A percentile compares a stretch with the other conserved stretches of the same genome.
These are phyloP conservation scores for Aricia agestis DNA, from an alignment of 1,140 invertebrate species.

Conservation along the genomic window DNA sequence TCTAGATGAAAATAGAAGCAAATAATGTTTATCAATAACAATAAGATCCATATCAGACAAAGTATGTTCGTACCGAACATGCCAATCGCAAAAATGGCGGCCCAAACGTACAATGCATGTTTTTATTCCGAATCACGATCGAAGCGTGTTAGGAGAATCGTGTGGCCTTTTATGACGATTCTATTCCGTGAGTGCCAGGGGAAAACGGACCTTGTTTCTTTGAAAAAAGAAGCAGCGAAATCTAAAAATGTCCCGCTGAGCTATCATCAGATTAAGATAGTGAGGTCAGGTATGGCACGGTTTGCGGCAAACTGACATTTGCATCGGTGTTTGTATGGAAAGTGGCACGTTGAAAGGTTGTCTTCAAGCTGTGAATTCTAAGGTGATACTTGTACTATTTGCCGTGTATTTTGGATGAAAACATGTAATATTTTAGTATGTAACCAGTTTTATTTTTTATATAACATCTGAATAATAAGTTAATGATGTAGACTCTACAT, in stretches of 20 bases:
- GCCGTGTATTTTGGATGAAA: no score
- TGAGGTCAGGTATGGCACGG: conserved; percentile 61
- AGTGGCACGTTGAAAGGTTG: conserved; percentile 35
- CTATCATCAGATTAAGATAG: conserved; percentile 66
- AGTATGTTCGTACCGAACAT: background rate
- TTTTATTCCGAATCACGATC: conserved; percentile 55
- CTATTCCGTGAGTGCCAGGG: conserved; percentile 37
- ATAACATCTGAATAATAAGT: no score
- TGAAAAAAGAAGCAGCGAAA: conserved; percentile 30
- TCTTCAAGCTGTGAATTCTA: conserved; percentile 15
- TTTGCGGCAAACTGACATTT: conserved; percentile 32
- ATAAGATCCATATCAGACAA: background rate
- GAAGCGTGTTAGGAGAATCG: conserved; percentile 56
- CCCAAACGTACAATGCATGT: conserved; percentile 30
- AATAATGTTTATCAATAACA: background rate
- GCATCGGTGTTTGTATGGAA: conserved; percentile 38
- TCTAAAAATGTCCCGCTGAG: conserved; percentile 50
- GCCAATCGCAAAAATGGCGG: background rate
- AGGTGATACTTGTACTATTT: no score
- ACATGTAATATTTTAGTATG: no score
- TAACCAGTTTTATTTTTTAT: no score
- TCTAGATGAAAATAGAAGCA: background rate
- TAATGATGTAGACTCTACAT: no score
- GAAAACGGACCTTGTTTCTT: conserved; percentile 37
- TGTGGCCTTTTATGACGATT: conserved; percentile 61